Percentiles rank a stretch among this genome's conserved stretches.
phyloP scores from a whole-genome alignment of 2,113 vertebrate species.

The Pogona vitticeps region DNA sequence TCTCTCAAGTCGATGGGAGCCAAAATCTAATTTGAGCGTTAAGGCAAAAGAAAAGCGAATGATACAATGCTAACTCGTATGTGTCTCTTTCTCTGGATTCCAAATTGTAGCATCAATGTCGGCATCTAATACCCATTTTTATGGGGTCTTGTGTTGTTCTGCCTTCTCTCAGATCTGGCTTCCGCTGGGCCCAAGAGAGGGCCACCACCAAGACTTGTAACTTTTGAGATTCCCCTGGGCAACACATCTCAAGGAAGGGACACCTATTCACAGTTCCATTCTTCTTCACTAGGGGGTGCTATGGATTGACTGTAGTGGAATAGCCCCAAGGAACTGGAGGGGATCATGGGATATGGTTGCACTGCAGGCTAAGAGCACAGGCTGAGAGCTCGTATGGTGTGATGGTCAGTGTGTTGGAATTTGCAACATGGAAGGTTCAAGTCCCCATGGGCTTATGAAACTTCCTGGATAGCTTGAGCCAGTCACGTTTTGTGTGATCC shows the following conservation, averaged over 20 bases:
- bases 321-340: background rate
- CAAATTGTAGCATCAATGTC: background rate
- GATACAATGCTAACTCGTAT: background rate
- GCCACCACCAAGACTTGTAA: background rate
- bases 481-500: too few species aligned
- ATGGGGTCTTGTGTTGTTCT: background rate
- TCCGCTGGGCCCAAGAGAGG: background rate
- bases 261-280: background rate
- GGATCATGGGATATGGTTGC: background rate
- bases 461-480: too few species aligned
- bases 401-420: too few species aligned
- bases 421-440: too few species aligned
- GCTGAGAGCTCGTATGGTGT: background rate
- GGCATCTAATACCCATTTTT: background rate
- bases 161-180: background rate
- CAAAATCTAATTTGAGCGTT: conserved; percentile 26
- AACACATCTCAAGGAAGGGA: background rate
- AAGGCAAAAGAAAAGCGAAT: background rate
- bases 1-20: background rate
- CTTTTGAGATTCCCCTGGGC: background rate
- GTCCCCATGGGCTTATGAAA: too few species aligned
- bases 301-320: background rate
- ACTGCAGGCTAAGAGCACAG: background rate
- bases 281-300: background rate
- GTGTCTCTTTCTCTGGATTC: background rate